phyloP scores from a whole-genome alignment of 2,888 invertebrate species.

The Deilephila elpenor region DNA sequence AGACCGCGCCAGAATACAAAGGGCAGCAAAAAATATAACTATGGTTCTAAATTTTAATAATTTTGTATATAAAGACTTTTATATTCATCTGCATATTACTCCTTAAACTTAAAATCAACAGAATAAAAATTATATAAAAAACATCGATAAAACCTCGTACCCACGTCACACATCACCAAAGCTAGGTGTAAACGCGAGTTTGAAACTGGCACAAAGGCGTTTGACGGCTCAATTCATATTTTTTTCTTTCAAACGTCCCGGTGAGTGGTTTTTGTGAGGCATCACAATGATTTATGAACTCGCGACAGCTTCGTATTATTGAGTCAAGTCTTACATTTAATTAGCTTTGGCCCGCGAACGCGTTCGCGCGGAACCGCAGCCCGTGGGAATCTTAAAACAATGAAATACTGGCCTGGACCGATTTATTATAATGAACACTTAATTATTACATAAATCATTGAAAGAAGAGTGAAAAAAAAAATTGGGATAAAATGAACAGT shows the following conservation, averaged over 20 bases:
- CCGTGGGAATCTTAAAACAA: conserved; percentile 12
- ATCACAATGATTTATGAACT: conserved; percentile 28
- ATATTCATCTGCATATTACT: background rate
- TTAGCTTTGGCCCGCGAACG: conserved; percentile 17
- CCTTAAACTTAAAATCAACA: background rate
- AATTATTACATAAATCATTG: no score
- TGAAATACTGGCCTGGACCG: background rate
- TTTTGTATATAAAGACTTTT: no score
- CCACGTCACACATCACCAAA: conserved; percentile 40
- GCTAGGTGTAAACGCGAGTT: conserved; percentile 58
- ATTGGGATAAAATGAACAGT: no score
- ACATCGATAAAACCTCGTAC: background rate
- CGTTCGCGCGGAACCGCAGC: conserved; percentile 5
- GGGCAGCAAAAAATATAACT: no score
- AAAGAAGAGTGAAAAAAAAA: no score
- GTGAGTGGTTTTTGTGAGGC: conserved; percentile 30
- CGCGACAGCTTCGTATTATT: conserved; percentile 21
- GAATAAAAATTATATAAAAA: background rate
- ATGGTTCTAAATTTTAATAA: no score
- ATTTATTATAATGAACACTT: background rate
- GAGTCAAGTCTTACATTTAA: conserved; percentile 27
- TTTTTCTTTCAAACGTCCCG: conserved; percentile 30
- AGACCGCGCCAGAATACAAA: no score
- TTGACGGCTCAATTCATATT: conserved; percentile 67
- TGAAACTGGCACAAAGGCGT: conserved; percentile 62